Evolutionary conservation across 1,140 invertebrate species (phyloP).

Genomic region (Hyphantria cunea): DNA sequence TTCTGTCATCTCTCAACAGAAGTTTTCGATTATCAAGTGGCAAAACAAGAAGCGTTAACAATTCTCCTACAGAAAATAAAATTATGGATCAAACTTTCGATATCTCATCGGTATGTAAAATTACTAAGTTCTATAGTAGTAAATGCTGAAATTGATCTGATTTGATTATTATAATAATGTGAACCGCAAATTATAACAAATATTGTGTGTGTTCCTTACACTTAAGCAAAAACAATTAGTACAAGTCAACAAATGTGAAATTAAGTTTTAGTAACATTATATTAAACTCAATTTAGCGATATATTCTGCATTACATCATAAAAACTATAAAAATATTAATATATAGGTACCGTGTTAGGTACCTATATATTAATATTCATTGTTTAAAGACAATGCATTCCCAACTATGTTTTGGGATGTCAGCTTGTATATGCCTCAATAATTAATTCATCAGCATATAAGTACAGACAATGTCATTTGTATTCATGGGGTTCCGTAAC

Average conservation of each 20-base stretch:
- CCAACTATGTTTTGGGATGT: slow-evolving; percentile 62
- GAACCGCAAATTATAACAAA: neutral
- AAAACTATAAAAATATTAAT: slow-evolving; percentile 22
- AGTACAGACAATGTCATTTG: slow-evolving; percentile 33
- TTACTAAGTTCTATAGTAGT: neutral
- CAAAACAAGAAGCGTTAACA: slow-evolving; percentile 53
- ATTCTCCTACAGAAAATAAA: slow-evolving; percentile 53
- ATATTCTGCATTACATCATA: slow-evolving; percentile 18
- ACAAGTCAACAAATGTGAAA: no score
- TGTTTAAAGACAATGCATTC: slow-evolving; percentile 66
- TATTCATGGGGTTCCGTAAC: slow-evolving; percentile 44
- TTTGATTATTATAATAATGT: no score
- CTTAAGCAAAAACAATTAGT: no score
- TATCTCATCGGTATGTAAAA: slow-evolving; percentile 46
- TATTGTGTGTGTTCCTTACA: no score
- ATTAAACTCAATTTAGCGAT: no score
- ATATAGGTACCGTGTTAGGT: no score
- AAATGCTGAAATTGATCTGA: neutral
- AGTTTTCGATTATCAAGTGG: slow-evolving; percentile 63
- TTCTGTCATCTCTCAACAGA: slow-evolving; percentile 67
- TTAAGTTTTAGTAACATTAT: no score
- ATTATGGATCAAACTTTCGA: slow-evolving; percentile 48
- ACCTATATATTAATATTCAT: slow-evolving; percentile 44
- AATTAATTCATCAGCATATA: slow-evolving; percentile 58
- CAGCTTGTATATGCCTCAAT: slow-evolving; percentile 41